A percentile compares a stretch with the other conserved stretches of the same genome.
phyloP scores from a whole-genome alignment of 2,113 vertebrate genomes.

The Rhinoptilus africanus region DNA sequence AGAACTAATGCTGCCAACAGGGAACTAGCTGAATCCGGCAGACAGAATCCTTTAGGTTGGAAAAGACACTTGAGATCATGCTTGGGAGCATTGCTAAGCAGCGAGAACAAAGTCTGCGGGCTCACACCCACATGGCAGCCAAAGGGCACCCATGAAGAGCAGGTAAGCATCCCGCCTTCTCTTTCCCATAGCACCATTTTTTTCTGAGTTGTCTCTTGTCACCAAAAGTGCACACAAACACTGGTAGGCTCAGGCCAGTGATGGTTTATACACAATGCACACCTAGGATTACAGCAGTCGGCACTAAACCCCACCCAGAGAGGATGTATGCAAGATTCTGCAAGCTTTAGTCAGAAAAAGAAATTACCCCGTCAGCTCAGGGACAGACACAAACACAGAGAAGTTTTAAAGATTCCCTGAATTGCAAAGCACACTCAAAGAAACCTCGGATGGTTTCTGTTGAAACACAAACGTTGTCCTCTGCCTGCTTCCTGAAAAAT shows the following conservation, averaged over 20 bases:
- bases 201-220: not conserved
- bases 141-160: not conserved
- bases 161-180: not conserved
- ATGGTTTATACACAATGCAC: not conserved
- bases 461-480: not conserved
- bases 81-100: not conserved
- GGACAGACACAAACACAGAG: not conserved
- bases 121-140: rapidly evolving
- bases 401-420: not conserved
- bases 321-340: not conserved
- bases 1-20: not conserved
- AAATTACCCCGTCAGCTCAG: not conserved
- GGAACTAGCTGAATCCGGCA: not conserved
- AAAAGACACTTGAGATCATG: not conserved
- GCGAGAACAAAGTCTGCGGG: not conserved
- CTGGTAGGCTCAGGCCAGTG: not conserved
- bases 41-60: not conserved
- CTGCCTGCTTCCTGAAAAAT: not conserved
- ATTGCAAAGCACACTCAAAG: not conserved
- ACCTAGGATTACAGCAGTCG: not conserved
- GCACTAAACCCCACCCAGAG: not conserved
- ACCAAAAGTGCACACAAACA: not conserved
- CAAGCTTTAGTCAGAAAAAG: not conserved
- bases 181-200: not conserved
- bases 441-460: not conserved